Conservation (phyloP, 2,113 vertebrate genomes). For the Grammatotria lemairii region DNA sequence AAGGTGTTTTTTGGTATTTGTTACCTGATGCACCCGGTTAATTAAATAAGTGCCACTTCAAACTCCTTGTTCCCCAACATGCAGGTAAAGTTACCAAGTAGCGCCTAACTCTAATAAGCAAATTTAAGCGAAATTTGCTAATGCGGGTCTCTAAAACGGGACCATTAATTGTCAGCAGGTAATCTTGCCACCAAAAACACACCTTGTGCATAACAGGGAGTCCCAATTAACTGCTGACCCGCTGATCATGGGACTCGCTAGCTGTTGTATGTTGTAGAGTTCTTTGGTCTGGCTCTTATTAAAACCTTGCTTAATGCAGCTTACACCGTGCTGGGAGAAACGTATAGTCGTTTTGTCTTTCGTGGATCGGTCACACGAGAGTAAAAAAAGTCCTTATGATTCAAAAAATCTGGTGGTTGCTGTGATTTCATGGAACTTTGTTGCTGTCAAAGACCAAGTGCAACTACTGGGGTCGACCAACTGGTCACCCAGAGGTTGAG, state of each 20-base stretch:
- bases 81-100: neutral
- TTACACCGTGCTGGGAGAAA: neutral
- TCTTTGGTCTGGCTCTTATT: neutral
- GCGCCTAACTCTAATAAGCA: neutral
- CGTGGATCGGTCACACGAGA: neutral
- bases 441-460: neutral
- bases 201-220: neutral
- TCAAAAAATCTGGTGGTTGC: accelerated
- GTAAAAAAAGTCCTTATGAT: neutral
- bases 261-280: neutral
- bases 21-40: neutral
- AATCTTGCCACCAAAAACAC: neutral
- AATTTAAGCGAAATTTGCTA: neutral
- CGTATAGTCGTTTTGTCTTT: neutral
- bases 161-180: neutral
- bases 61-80: neutral
- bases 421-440: neutral
- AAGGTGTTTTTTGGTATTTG: neutral
- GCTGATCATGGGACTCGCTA: accelerated
- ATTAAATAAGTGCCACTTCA: neutral
- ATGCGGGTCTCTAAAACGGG: neutral
- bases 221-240: neutral
- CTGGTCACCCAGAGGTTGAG: neutral
- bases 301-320: neutral
- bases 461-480: too few species aligned